Conservation (phyloP, 2,797 vertebrate species). For the Neoniphon sammara region DNA sequence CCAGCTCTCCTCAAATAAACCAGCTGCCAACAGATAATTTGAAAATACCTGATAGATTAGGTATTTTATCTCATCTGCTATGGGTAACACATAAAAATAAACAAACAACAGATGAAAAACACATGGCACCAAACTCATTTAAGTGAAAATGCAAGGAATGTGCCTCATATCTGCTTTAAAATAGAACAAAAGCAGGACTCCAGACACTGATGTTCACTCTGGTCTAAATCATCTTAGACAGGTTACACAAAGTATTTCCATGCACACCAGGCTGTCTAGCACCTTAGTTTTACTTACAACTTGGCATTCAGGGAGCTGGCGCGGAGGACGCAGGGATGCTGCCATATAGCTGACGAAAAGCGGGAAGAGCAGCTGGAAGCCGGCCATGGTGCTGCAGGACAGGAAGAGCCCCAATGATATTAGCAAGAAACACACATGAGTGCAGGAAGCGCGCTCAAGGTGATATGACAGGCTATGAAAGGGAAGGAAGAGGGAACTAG, state of each 20-base stretch:
- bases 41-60: conserved; percentile 31
- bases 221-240: too few relatives aligned
- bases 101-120: conserved; percentile 23
- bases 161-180: too few relatives aligned
- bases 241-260: not conserved
- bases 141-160: conserved; percentile 2
- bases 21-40: not conserved
- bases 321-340: conserved; percentile 69
- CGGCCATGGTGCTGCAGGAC: conserved; percentile 87
- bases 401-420: conserved; percentile 40
- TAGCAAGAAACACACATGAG: conserved; percentile 34
- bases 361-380: conserved; percentile 84
- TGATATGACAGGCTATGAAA: conserved; percentile 27
- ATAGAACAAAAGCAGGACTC: too few relatives aligned
- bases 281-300: conserved; percentile 82
- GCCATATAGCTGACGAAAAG: conserved; percentile 75
- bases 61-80: conserved; percentile 18
- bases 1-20: conserved; percentile 42
- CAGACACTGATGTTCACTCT: too few relatives aligned
- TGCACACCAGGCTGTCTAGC: not conserved
- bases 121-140: not conserved
- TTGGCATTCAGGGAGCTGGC: conserved; percentile 79
- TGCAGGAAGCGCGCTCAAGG: conserved; percentile 50
- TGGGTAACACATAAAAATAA: conserved; percentile 47
- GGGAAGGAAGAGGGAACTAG: conserved; percentile 58